A percentile compares a stretch with the other conserved stretches of the same genome.
Conservation (phyloP, 2,888 invertebrate species). For the Tenthredo amoena region DNA sequence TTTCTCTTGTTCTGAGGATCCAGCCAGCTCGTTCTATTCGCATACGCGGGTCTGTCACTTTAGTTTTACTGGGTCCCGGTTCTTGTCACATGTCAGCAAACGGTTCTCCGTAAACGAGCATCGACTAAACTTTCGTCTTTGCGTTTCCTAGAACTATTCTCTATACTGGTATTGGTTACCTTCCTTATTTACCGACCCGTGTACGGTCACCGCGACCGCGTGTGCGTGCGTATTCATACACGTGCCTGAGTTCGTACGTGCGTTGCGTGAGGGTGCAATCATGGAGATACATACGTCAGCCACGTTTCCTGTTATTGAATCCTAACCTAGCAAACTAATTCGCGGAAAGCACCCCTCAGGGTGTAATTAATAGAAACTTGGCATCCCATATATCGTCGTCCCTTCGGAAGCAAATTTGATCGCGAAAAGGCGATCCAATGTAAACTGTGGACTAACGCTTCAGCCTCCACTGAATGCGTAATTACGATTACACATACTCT, state of each 20-base stretch:
- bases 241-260: not conserved
- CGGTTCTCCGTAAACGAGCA: conserved; percentile 15
- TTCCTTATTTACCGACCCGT: not conserved
- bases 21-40: conserved; percentile 11
- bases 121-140: conserved; percentile 16
- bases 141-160: not conserved
- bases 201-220: not conserved
- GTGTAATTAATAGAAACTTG: conserved; percentile 31
- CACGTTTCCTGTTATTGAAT: conserved; percentile 30
- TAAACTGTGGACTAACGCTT: not conserved
- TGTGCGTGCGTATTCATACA: not conserved
- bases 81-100: conserved; percentile 32
- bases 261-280: not conserved
- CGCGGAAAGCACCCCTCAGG: conserved; percentile 28
- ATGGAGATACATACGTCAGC: conserved; percentile 8
- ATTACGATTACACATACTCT: not conserved
- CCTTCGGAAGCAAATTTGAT: conserved; percentile 38
- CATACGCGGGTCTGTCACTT: conserved; percentile 6
- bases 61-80: conserved; percentile 25
- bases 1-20: not conserved
- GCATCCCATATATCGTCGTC: conserved; percentile 26
- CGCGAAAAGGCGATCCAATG: conserved; percentile 5
- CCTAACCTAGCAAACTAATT: conserved; percentile 38
- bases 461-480: not conserved
- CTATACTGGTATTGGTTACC: not conserved